Evolutionary conservation across 1,140 invertebrate species (phyloP), one percentile per base, ranked within the genome.

Genomic region (Rhizoglyphus robini): DNA sequence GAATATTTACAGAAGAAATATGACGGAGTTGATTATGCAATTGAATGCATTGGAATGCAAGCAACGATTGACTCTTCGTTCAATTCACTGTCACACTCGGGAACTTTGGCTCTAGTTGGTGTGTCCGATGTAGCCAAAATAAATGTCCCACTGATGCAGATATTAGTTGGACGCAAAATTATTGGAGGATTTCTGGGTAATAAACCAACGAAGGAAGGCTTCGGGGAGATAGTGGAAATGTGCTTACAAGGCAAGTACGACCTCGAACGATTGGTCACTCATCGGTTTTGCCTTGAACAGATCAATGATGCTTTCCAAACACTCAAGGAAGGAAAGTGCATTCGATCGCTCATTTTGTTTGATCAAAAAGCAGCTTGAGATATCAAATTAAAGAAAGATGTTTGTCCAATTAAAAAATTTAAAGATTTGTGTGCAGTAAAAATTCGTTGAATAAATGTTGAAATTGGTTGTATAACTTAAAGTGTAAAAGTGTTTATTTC

Each of bases 251-350:
- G 51, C 8, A 25, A 54, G 51, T 54, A 54, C 20, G 31, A 54
- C 23, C 23, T 54, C 8, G 51, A 54, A 11, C 8, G 51, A 34
- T 46, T 60, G 58, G 29, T 60, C 31, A 32, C 58, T 2, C 15
- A 60, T 15, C 15, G 27, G 11, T 60, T 60, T 27, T 34, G 36
- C 23, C 29, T 60, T 29, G 58, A 60, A 1, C 29, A 60, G 29
- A 60, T 60, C n/a, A 60, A 60, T 60, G 91, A 89, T 3, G 58
- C 58, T 34, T 96, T 98, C 78, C 82, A 92, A 71, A 76, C 95
- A 32, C 67, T 75, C 68, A 71, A 74, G 60, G 51, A 64, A 34
- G 74, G 74, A 34, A 72, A 73, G 68, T 69, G 71, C 46, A 59
- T 74, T 13, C 65, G 73, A 23, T 65, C 69, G 46, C 66, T 74